Base-by-base conservation (phyloP, 2,113 vertebrate genomes). In the Mirza zaza region DNA sequence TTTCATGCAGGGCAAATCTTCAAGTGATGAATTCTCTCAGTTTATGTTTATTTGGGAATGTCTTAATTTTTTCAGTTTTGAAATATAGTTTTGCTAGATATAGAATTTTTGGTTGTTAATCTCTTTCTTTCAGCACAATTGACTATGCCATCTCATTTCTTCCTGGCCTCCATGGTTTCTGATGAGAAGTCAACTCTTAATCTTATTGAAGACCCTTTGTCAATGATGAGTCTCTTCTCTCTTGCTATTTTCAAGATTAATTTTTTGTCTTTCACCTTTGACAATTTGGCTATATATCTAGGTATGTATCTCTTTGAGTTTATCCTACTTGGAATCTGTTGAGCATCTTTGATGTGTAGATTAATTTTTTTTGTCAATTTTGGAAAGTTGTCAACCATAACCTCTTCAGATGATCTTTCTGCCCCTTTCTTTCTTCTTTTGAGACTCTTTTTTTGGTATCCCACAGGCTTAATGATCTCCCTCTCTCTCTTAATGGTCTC, bases 341-440 rank as follows among this genome's bases (percentile, higher is more conserved):
- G 32, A 95, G n/a, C 21, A 73, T 76, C 71, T 87, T 18, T 90
- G n/a, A n/a, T 83, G 18, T 95, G 13, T 95, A 77, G 29, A 87
- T 90, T 93, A 87, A 63, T 84, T 55, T 48, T 95, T 82, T 86
- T 61, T 73, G 80, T 70, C 65, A 89, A 6, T 81, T 86, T 75
- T 36, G 34, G 25, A 50, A 89, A 80, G 18, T 27, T 91, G 63
- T 88, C 8, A 45, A 61, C 50, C 67, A 90, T 92, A 90, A 73
- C 48, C 70, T 95, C 39, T 94, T 55, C 8, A 94, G 61, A 84
- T 95, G 50, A 71, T 96, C 52, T 84, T 93, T 75, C 36, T 75
- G 23, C 8, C n/a, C 55, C 18, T 59, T 59, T 39, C 27, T 59
- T 96, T 25, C 23, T 67, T 68, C 77, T 89, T 91, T 87, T 76